Evolutionary conservation across 1,140 invertebrate species (phyloP).

Genomic region (Pararge aegeria): DNA sequence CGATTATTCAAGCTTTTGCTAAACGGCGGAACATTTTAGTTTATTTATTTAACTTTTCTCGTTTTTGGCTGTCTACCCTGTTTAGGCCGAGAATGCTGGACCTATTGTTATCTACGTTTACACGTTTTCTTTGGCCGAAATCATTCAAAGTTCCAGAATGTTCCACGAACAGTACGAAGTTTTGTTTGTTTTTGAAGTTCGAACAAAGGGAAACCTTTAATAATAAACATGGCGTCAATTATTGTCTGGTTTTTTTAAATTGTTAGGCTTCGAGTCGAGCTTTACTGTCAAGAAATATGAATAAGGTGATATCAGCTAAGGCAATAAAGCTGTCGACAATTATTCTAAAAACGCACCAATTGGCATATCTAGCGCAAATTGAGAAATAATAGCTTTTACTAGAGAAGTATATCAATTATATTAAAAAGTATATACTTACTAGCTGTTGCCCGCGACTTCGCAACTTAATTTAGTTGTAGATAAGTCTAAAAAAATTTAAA

Average conservation of each 20-base stretch:
- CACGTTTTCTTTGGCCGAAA: constrained; percentile 12
- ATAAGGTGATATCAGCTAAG: too few relatives aligned
- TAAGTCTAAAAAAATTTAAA: too few relatives aligned
- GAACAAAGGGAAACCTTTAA: background rate
- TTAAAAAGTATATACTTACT: too few relatives aligned
- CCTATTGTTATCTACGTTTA: constrained; percentile 14
- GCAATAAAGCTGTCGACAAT: too few relatives aligned
- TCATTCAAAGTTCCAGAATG: constrained; percentile 15
- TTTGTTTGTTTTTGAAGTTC: background rate
- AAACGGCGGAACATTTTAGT: background rate
- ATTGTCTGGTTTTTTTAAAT: background rate
- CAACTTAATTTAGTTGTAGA: too few relatives aligned
- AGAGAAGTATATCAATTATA: too few relatives aligned
- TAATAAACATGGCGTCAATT: background rate
- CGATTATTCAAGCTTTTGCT: constrained; percentile 1
- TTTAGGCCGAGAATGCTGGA: constrained; percentile 4
- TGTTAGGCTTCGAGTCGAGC: too few relatives aligned
- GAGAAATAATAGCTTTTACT: too few relatives aligned
- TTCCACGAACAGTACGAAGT: background rate
- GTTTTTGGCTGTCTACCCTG: constrained; percentile 4
- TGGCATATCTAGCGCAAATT: too few relatives aligned
- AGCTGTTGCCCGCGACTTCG: too few relatives aligned
- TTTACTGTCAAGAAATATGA: too few relatives aligned
- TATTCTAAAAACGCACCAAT: too few relatives aligned
- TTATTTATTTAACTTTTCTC: constrained; percentile 11